A percentile compares a stretch with the other conserved stretches of the same genome.
phyloP scores from a whole-genome alignment of 2,113 vertebrate species.

The Leucopternis melanops region DNA sequence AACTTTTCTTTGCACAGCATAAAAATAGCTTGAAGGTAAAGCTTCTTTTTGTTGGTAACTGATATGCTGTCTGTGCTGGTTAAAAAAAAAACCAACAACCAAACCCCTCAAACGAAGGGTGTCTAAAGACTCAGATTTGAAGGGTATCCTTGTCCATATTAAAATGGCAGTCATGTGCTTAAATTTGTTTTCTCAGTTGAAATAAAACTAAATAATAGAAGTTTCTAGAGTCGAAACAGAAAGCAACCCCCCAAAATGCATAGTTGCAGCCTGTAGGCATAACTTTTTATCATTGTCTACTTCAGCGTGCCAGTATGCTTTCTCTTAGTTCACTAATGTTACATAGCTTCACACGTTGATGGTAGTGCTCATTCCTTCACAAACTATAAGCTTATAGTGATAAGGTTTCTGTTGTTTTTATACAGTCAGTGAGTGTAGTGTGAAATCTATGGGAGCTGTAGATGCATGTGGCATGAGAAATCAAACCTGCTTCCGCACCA shows the following conservation, averaged over 20 bases:
- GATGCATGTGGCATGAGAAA: neutral
- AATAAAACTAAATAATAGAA: neutral
- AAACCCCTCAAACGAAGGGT: accelerated
- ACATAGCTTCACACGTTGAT: neutral
- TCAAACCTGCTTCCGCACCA: neutral
- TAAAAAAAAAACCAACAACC: neutral
- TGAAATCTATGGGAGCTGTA: neutral
- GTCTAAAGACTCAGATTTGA: neutral
- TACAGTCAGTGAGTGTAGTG: neutral
- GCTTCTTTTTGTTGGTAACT: neutral
- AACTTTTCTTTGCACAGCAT: neutral
- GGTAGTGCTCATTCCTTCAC: neutral
- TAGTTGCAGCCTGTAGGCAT: neutral
- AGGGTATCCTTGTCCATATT: neutral
- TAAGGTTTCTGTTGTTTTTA: neutral
- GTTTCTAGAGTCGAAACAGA: neutral
- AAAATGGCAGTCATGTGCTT: neutral
- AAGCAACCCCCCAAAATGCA: neutral
- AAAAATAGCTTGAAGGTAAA: neutral
- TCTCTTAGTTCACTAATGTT: neutral
- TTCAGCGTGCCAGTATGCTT: neutral
- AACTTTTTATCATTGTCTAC: neutral
- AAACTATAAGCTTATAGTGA: neutral
- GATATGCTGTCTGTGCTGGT: neutral
- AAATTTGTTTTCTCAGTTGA: neutral